These are phyloP conservation scores for Pachliopta kotzebuea DNA, from an alignment of 2,888 invertebrate genomes.

Conservation along the genomic window DNA sequence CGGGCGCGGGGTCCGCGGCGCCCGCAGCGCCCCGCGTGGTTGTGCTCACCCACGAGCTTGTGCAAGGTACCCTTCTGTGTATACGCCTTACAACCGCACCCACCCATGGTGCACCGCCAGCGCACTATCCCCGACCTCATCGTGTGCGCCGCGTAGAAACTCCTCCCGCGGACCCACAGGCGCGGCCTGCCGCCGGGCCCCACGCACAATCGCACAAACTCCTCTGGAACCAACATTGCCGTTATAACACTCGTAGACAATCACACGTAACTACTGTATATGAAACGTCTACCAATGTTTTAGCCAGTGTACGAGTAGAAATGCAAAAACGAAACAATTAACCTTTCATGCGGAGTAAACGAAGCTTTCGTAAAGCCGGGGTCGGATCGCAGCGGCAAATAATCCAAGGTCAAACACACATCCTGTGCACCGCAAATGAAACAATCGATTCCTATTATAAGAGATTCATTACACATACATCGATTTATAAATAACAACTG, in stretches of 20 bases:
- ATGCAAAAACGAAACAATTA: background rate
- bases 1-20: slow-evolving; percentile 44
- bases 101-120: slow-evolving; percentile 76
- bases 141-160: slow-evolving; percentile 75
- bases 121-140: slow-evolving; percentile 75
- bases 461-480: slow-evolving; percentile 25
- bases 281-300: background rate
- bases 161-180: slow-evolving; percentile 73
- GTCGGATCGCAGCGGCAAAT: background rate
- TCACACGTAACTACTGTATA: background rate
- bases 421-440: slow-evolving; percentile 5
- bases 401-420: no score
- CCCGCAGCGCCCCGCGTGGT: slow-evolving; percentile 66
- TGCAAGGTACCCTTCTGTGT: slow-evolving; percentile 70
- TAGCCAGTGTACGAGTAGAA: background rate
- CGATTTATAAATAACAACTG: slow-evolving; percentile 24
- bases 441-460: slow-evolving; percentile 20
- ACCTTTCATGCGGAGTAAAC: background rate
- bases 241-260: slow-evolving; percentile 27
- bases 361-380: background rate
- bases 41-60: slow-evolving; percentile 73
- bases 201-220: slow-evolving; percentile 66
- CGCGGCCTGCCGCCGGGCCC: slow-evolving; percentile 73
- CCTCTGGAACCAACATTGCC: slow-evolving; percentile 52
- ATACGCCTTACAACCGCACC: slow-evolving; percentile 74